Evolutionary conservation across 2,888 invertebrate species (phyloP).

Genomic region (Scaeva pyrastri): DNA sequence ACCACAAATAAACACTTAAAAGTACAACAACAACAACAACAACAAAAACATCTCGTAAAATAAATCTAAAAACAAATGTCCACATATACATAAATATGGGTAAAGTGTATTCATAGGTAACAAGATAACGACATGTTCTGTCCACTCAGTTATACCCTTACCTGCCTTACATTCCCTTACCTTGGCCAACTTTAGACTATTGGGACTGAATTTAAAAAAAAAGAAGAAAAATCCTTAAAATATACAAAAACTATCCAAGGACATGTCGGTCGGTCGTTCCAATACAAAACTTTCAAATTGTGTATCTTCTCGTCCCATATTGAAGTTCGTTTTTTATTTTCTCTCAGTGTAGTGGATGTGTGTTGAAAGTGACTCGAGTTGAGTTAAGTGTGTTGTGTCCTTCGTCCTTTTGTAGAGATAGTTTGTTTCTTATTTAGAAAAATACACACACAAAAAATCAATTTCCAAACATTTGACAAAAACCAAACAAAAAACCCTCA

Average conservation of each 20-base stretch:
- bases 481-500: conserved; percentile 1
- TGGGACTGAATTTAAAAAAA: not conserved
- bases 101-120: conserved; percentile 25
- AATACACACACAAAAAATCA: conserved; percentile 19
- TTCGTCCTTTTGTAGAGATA: conserved; percentile 7
- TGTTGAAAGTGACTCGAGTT: not conserved
- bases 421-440: not conserved
- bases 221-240: conserved; percentile 12
- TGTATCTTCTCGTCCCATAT: conserved; percentile 26
- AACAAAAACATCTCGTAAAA: conserved; percentile 20
- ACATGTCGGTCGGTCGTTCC: conserved; percentile 4
- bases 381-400: not conserved
- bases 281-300: conserved; percentile 34
- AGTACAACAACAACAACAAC: conserved; percentile 14
- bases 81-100: too few relatives aligned
- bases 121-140: conserved; percentile 45
- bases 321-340: too few relatives aligned
- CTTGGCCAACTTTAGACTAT: not conserved
- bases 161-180: too few relatives aligned
- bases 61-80: conserved; percentile 25
- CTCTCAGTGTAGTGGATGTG: not conserved
- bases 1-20: conserved; percentile 22
- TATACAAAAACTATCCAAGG: conserved; percentile 29
- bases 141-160: conserved; percentile 12
- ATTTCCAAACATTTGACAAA: conserved; percentile 38